Base-by-base conservation (phyloP, 2,888 invertebrate species). In the Trissoscelio sp. region DNA sequence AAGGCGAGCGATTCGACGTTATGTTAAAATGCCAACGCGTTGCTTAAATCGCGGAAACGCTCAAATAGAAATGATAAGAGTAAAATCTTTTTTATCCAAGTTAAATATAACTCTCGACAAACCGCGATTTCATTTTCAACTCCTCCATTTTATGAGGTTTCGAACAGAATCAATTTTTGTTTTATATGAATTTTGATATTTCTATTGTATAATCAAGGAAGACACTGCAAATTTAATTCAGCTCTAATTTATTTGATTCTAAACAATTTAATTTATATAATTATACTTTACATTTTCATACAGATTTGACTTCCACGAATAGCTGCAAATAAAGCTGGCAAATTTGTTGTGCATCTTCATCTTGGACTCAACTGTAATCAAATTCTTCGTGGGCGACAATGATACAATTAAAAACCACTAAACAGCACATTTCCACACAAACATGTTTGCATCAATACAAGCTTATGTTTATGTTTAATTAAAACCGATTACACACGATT, bases 401-500 rank as follows among this genome's bases (percentile, higher is more conserved):
- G 24, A 31, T 14, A 0, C 53, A 62, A 42, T 53, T 51, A 66
- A 67, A 77, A 77, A 69, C 7, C 60, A 51, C 42, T 58, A 48
- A 58, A 66, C 57, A 48, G 16, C n/a, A 12, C 16, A 44, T 6
- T 42, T 7, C 2, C 1, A 14, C 7, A 4, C 6, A 60, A 16
- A 22, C 20, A 34, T 14, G 37, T 28, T 58, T 51, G 31, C 34
- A 42, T 39, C 34, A 58, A 46, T 55, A 55, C 9, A 0, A 14
- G 6, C 37, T 66, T 57, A 57, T 57, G 66, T 75, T 75, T 75
- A 75, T 75, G 51, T 75, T 75, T 75, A 44, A 78, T 78, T 64
- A 78, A 58, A 57, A 57, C 57, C 22, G 72, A 79, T 72, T 72
- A 64, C 37, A 48, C 42, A 46, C 16, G 62, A 74, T 74, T 69